A percentile compares a stretch with the other conserved stretches of the same genome.
Conservation (phyloP, 2,797 vertebrate species). For the Pseudochirops cupreus region DNA sequence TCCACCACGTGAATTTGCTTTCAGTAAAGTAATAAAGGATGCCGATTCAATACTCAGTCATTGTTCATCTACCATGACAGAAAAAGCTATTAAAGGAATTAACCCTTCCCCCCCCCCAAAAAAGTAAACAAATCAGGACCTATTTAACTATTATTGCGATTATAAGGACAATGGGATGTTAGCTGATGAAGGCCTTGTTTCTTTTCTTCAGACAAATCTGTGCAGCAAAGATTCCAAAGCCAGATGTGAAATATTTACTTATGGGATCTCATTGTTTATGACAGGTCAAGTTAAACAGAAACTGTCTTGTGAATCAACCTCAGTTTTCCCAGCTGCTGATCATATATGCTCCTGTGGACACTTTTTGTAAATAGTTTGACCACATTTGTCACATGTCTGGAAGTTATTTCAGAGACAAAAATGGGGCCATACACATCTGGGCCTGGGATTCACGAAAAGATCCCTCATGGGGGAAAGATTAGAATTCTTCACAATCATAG, state of each 20-base stretch:
- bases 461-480: slow-evolving; percentile 68
- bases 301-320: slow-evolving; percentile 59
- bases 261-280: slow-evolving; percentile 73
- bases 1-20: neutral
- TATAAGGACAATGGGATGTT: slow-evolving; percentile 56
- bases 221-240: slow-evolving; percentile 47
- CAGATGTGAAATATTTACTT: slow-evolving; percentile 81
- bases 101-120: neutral
- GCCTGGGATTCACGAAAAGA: slow-evolving; percentile 67
- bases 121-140: neutral
- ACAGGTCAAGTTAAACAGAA: slow-evolving; percentile 77
- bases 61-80: neutral
- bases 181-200: slow-evolving; percentile 73
- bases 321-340: slow-evolving; percentile 54
- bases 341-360: slow-evolving; percentile 53
- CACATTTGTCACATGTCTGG: slow-evolving; percentile 51
- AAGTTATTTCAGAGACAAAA: slow-evolving; percentile 62
- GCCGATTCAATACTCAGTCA: neutral
- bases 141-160: slow-evolving; percentile 60
- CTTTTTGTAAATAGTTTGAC: slow-evolving; percentile 55
- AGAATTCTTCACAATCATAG: slow-evolving; percentile 73
- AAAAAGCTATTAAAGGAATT: slow-evolving; percentile 50
- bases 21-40: neutral
- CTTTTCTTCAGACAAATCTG: slow-evolving; percentile 75
- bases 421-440: slow-evolving; percentile 49